Evolutionary conservation across 2,888 invertebrate genomes (phyloP), one percentile per base, ranked within the genome.

Genomic region (Oxytorus armatus): DNA sequence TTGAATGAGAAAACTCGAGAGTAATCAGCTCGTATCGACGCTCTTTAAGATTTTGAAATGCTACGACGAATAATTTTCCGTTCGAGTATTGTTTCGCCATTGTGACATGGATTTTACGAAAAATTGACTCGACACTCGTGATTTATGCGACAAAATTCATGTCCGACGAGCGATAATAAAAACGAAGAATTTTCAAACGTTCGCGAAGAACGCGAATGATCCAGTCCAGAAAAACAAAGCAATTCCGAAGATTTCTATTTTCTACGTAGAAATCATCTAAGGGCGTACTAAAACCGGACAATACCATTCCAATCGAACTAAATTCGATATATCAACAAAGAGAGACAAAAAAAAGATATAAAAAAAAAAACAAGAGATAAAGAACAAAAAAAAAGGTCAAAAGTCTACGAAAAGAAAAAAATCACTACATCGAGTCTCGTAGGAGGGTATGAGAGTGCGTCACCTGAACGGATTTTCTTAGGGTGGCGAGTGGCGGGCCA

Each of bases 401-500:
- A 82, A 84, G 69, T 89, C 88, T 88, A 91, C 89, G 85, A 87
- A 77, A 85, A 88, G 85, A 85, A 87, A 77, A 85, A 88, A 85
- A 88, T 87, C 88, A 88, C 90, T 91, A 91, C 89, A 90, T 88
- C 86, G 91, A 91, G 90, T 90, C 90, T 90, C 88, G 86, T 89
- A 90, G 85, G 87, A 90, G 89, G 89, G 89, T 89, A 89, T 88
- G 83, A 86, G 83, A 87, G 88, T 90, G 91, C 90, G 89, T 92
- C 92, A 92, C 92, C 92, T 92, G 92, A 89, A 92, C 87, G 85
- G 92, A 89, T 93, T 94, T 94, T 93, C 94, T 93, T 91, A 94
- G 92, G 91, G 92, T 92, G 89, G 94, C 93, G 93, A 94, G 93
- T 91, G 93, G 92, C 92, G 93, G 93, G 89, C 94, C 93, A 92